phyloP scores from a whole-genome alignment of 1,140 invertebrate genomes.

The Trichoplusia ni region DNA sequence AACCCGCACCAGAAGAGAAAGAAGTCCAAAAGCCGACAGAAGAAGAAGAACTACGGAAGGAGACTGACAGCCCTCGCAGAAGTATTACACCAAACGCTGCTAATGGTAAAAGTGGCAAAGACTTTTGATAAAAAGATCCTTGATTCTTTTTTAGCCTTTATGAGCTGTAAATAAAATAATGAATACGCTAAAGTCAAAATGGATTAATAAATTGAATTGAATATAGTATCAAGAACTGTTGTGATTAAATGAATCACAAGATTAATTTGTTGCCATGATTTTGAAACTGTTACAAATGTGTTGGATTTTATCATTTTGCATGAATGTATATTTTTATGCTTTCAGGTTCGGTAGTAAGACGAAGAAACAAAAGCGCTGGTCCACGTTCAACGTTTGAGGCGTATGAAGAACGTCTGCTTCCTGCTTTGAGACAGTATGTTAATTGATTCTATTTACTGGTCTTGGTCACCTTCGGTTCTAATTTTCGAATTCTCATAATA shows the following conservation, averaged over 20 bases:
- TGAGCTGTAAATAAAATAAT: background rate
- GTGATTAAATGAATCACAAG: too few relatives aligned
- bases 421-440: conserved; percentile 90
- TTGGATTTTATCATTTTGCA: too few relatives aligned
- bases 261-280: too few relatives aligned
- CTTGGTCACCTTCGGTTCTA: too few relatives aligned
- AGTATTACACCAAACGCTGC: conserved; percentile 73
- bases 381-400: conserved; percentile 91
- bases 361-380: conserved; percentile 89
- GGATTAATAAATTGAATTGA: too few relatives aligned
- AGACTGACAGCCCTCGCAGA: conserved; percentile 73
- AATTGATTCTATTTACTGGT: conserved; percentile 3
- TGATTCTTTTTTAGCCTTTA: background rate
- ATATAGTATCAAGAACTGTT: too few relatives aligned
- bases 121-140: too few relatives aligned
- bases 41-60: conserved; percentile 69
- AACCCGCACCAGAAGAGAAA: conserved; percentile 57
- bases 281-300: too few relatives aligned
- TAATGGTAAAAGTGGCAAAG: conserved; percentile 76
- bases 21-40: conserved; percentile 54
- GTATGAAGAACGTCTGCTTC: conserved; percentile 92
- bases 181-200: background rate
- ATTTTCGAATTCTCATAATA: too few relatives aligned
- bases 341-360: conserved; percentile 79
- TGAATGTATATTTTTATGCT: conserved; percentile 24